Conservation (phyloP, 2,797 vertebrate genomes). For the Microchirus variegatus region DNA sequence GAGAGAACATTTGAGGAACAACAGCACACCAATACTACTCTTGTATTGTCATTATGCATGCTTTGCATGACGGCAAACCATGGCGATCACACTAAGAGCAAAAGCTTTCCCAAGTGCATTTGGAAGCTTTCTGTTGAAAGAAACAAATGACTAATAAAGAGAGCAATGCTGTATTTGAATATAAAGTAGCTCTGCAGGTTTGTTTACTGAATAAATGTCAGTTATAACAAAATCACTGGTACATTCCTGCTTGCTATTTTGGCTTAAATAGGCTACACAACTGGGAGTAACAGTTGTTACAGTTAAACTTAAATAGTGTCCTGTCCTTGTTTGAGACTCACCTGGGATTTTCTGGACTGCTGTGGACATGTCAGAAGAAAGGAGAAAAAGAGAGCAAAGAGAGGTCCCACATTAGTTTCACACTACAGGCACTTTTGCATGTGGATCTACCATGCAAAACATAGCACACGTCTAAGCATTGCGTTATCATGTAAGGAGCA, state of each 20-base stretch:
- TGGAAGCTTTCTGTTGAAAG: conserved; percentile 77
- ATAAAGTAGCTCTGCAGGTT: conserved; percentile 39
- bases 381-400: conserved; percentile 75
- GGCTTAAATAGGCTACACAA: conserved; percentile 1
- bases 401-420: conserved; percentile 85
- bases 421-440: conserved; percentile 87
- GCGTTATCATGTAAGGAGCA: conserved; percentile 87
- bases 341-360: conserved; percentile 93
- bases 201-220: conserved; percentile 36
- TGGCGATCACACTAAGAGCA: conserved; percentile 74
- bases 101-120: conserved; percentile 77
- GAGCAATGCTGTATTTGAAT: conserved; percentile 24
- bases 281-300: background rate
- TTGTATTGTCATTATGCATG: conserved; percentile 84
- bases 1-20: conserved; percentile 72
- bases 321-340: conserved; percentile 79
- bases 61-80: conserved; percentile 81
- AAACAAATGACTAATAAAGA: conserved; percentile 40
- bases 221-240: conserved; percentile 10
- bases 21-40: conserved; percentile 74
- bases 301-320: background rate
- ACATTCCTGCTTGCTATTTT: conserved; percentile 6
- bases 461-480: conserved; percentile 58
- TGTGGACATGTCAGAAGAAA: conserved; percentile 73
- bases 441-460: conserved; percentile 91